Base-by-base conservation (phyloP, 1,140 invertebrate genomes). In the Sycophaga agraensis region DNA sequence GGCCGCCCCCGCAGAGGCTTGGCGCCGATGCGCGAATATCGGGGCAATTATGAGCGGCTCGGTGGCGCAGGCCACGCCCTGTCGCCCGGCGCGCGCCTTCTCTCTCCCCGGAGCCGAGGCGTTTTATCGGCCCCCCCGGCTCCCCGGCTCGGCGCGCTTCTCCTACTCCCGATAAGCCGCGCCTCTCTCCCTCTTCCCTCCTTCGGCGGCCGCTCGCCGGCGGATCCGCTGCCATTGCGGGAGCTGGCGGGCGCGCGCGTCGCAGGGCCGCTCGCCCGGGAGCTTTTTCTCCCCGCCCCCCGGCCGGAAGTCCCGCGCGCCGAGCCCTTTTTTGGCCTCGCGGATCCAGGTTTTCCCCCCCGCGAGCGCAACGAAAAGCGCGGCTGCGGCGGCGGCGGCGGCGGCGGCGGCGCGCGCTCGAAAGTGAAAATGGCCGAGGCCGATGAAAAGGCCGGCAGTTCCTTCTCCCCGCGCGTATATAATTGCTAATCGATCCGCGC, bases 401-500 rank as follows among this genome's bases (percentile, higher is more conserved):
- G 6, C 11, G 6, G 16, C 19, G 11, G 6, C 11, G 6, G 11
- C 19, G 16, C 19, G 11, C 43, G 16, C 43, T 6, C 9, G 22
- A 1, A 45, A n/a, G n/a, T n/a, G n/a, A n/a, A n/a, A n/a, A n/a
- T n/a, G n/a, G n/a, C 40, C n/a, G 2, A 19, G 22, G 6, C 12
- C 21, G 43, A 45, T 61, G 51, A 54, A 61, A 61, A 48, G 9
- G 46, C 22, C n/a, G n/a, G n/a, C n/a, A n/a, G 14, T 55, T 31
- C 28, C 42, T 37, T 61, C 49, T 61, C 26, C n/a, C 8, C 22
- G 26, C 5, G 11, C 39, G 9, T 16, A 5, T 17, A 19, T 48
- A 61, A 61, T 61, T 55, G 35, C 39, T 42, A 48, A 61, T 61
- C 50, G 50, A 61, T 61, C 59, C 42, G 48, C 51, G 50, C 50